A percentile compares a stretch with the other conserved stretches of the same genome.
Conservation (phyloP, 2,888 invertebrate species). For the Stenurella melanura region DNA sequence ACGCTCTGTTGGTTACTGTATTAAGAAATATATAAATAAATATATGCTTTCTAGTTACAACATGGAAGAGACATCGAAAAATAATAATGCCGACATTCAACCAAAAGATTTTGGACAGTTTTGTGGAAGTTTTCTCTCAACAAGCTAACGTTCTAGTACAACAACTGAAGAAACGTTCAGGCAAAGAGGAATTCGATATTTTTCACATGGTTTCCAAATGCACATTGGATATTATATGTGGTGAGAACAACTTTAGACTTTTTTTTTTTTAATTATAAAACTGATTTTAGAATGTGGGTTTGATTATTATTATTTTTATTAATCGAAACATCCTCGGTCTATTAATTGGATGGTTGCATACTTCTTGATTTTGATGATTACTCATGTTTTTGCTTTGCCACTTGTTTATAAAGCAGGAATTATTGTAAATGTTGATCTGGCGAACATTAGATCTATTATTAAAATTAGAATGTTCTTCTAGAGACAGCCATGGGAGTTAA, state of each 20-base stretch:
- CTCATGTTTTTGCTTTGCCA: neutral
- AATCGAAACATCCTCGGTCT: too few relatives aligned
- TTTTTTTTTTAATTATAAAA: too few relatives aligned
- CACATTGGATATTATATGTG: conserved; percentile 79
- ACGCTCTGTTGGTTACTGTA: too few relatives aligned
- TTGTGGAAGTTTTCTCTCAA: conserved; percentile 78
- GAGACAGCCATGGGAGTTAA: conserved; percentile 85
- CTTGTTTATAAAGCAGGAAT: neutral
- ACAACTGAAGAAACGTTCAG: conserved; percentile 71
- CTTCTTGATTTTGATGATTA: neutral
- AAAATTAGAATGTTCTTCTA: conserved; percentile 62
- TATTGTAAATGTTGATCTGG: neutral
- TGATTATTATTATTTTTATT: too few relatives aligned
- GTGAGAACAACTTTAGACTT: conserved; percentile 70
- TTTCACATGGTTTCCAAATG: conserved; percentile 76
- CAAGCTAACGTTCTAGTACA: conserved; percentile 75
- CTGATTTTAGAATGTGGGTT: too few relatives aligned
- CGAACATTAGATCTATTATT: neutral
- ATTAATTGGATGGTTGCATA: neutral
- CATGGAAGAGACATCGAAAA: conserved; percentile 78
- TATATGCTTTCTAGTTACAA: conserved; percentile 71
- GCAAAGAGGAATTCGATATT: conserved; percentile 74
- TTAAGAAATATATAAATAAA: too few relatives aligned
- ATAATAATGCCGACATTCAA: conserved; percentile 81
- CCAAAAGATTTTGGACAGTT: conserved; percentile 78